phyloP scores from a whole-genome alignment of 2,888 invertebrate species.

The Andrena praecox region DNA sequence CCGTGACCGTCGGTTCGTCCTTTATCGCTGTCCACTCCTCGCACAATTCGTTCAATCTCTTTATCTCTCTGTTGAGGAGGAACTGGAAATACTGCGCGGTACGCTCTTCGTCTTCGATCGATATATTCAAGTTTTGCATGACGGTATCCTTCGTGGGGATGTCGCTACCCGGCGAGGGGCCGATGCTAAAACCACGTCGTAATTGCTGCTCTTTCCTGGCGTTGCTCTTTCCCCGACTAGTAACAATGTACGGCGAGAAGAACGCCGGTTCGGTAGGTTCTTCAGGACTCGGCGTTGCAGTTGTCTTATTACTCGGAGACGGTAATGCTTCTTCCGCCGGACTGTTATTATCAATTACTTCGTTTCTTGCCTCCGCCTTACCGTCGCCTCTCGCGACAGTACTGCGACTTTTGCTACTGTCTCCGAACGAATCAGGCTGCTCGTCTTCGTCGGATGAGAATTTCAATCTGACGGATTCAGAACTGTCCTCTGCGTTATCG shows the following conservation, averaged over 20 bases:
- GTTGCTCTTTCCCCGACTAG: slow-evolving; percentile 87
- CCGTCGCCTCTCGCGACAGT: neutral
- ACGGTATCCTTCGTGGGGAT: slow-evolving; percentile 80
- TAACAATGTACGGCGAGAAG: slow-evolving; percentile 86
- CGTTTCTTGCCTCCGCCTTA: neutral
- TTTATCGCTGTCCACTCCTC: slow-evolving; percentile 86
- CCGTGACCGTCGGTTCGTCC: slow-evolving; percentile 83
- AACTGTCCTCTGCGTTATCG: slow-evolving; percentile 22
- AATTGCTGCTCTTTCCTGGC: slow-evolving; percentile 86
- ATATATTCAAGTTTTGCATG: slow-evolving; percentile 77
- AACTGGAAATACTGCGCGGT: slow-evolving; percentile 84
- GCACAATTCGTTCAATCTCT: slow-evolving; percentile 86
- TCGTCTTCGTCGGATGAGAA: slow-evolving; percentile 50
- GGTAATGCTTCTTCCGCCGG: neutral
- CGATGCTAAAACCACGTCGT: slow-evolving; percentile 63
- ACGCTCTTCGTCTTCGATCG: slow-evolving; percentile 78
- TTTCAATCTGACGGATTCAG: slow-evolving; percentile 39
- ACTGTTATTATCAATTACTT: neutral
- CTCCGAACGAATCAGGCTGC: neutral
- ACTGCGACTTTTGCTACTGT: neutral
- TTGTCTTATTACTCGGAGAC: neutral
- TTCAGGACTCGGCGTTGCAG: neutral
- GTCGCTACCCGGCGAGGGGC: slow-evolving; percentile 41
- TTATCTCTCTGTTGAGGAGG: slow-evolving; percentile 86
- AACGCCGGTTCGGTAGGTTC: slow-evolving; percentile 56